Evolutionary conservation across 1,140 invertebrate genomes (phyloP).

Genomic region (Steinernema khuongi): DNA sequence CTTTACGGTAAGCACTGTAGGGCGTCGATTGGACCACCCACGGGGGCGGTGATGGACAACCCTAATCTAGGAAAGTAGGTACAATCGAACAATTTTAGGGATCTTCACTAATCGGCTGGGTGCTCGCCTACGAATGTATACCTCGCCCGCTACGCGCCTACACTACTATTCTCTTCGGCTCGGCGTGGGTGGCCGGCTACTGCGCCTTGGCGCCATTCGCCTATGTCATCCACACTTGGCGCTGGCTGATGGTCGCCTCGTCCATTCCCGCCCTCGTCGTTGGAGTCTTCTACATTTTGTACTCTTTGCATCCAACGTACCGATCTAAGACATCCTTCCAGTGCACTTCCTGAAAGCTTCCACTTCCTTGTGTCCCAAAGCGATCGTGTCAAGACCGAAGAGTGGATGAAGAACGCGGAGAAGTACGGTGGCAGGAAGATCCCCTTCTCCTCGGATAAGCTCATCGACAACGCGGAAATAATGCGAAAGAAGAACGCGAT

Average conservation of each 20-base stretch:
- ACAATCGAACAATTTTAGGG: constrained; percentile 35
- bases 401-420: constrained; percentile 31
- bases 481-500: not conserved
- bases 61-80: not conserved
- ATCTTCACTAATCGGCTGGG: constrained; percentile 39
- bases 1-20: constrained; percentile 30
- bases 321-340: constrained; percentile 27
- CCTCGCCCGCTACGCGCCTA: constrained; percentile 42
- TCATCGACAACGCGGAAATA: constrained; percentile 17
- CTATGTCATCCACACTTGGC: constrained; percentile 25
- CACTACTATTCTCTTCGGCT: constrained; percentile 47
- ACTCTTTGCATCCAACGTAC: constrained; percentile 10
- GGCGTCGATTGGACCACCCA: too few relatives aligned
- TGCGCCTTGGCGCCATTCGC: constrained; percentile 33
- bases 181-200: constrained; percentile 49
- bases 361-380: constrained; percentile 40
- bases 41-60: too few relatives aligned
- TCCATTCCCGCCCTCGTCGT: constrained; percentile 36
- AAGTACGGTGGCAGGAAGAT: not conserved
- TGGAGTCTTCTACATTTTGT: constrained; percentile 37
- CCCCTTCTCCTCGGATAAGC: constrained; percentile 17
- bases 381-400: constrained; percentile 18
- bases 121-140: constrained; percentile 49
- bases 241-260: constrained; percentile 30
- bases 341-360: constrained; percentile 44